These are phyloP conservation scores for Dipus sagitta DNA, from an alignment of 2,797 vertebrate genomes.

Conservation along the genomic window DNA sequence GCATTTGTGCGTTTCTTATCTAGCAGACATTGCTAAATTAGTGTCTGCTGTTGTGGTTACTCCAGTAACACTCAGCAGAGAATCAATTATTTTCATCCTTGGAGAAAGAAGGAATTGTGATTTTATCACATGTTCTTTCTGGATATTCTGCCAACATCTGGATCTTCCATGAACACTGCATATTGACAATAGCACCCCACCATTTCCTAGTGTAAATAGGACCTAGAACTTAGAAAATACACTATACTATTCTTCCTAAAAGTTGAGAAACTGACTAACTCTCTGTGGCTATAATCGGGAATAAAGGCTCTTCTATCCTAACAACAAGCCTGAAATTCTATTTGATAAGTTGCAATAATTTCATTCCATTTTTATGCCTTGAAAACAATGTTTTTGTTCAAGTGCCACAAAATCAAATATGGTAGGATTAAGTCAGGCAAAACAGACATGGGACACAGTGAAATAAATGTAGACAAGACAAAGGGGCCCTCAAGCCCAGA, in stretches of 20 bases:
- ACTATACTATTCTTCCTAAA: neutral
- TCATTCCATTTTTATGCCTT: neutral
- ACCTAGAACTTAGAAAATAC: slow-evolving; percentile 12
- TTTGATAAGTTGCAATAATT: neutral
- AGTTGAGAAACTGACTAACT: slow-evolving; percentile 1
- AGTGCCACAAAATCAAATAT: neutral
- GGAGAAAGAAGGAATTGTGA: neutral
- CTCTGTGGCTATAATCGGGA: neutral
- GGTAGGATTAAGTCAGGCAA: neutral
- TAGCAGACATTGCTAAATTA: slow-evolving; percentile 45
- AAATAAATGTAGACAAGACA: neutral
- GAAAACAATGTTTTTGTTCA: slow-evolving; percentile 20
- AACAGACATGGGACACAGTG: neutral
- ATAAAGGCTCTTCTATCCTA: neutral
- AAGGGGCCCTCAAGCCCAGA: too few relatives aligned
- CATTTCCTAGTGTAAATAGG: neutral
- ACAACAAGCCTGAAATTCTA: neutral
- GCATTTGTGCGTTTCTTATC: slow-evolving; percentile 10
- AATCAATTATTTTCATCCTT: slow-evolving; percentile 39
- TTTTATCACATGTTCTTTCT: neutral
- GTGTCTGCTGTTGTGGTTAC: slow-evolving; percentile 13
- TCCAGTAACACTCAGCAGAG: neutral
- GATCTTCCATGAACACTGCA: neutral
- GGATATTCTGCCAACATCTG: neutral
- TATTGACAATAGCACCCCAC: neutral